Evolutionary conservation across 64 coral and sea anemone species (phyloP), one percentile per base, ranked within the genome.

Genomic region (Stichodactyla helianthus): DNA sequence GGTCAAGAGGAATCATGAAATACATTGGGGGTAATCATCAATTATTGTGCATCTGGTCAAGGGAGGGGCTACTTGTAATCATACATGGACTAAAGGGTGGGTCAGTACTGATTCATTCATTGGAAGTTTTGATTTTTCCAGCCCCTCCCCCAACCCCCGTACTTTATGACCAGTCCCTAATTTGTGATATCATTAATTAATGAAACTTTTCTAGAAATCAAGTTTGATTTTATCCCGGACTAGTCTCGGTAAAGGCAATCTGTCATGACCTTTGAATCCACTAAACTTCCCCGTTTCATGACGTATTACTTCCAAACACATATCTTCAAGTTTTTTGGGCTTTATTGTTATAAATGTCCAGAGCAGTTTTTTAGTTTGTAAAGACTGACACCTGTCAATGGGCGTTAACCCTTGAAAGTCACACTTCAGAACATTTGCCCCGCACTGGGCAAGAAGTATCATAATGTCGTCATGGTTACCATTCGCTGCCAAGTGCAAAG

Each of bases 401-500:
- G 89, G 71, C 7, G 85, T 94, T n/a, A 91, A 57, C 20, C 89
- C 89, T 53, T 79, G 51, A 23, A 20, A 68, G 54, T 94, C 93
- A 13, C 52, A 50, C 55, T 88, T 70, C 20, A 74, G 51, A 77
- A 94, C 88, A 11, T 57, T 91, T 17, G 89, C 93, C 12, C 93
- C 93, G 18, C 81, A 81, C 51, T 53, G 53, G 50, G 86, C 71
- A 0, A 91, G 57, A 12, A 87, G 58, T 51, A 50, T 87, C 56
- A 94, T 62, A 83, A 82, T 71, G 28, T 88, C 16, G 71, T 74
- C 76, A 91, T 91, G 89, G 15, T 86, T 79, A 27, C 86, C 70
- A 44, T 77, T 84, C 15, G 89, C 81, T 19, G 93, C 93, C 19
- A 94, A 88, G 61, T 94, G 93, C 18, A 94, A 55, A 19, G 93